Evolutionary conservation across 1,140 invertebrate species (phyloP).

Genomic region (Oryzaephilus surinamensis): DNA sequence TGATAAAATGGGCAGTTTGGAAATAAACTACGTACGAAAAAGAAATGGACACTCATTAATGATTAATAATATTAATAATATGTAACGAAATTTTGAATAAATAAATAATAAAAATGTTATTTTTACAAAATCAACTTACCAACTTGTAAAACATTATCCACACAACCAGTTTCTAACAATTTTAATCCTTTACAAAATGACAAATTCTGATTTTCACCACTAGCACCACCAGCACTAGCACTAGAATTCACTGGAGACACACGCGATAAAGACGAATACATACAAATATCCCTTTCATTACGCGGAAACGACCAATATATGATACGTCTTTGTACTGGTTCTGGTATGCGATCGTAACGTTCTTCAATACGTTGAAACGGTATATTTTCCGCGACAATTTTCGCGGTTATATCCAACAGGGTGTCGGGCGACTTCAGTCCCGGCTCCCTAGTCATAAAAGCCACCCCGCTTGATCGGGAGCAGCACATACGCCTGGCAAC

Average conservation of each 20-base stretch:
- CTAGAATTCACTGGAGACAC: conserved; percentile 42
- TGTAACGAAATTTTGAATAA: neutral
- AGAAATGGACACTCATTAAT: too few relatives aligned
- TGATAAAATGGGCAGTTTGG: too few relatives aligned
- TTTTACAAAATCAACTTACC: conserved; percentile 51
- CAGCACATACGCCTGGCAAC: conserved; percentile 36
- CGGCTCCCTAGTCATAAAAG: conserved; percentile 37
- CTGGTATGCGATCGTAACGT: conserved; percentile 73
- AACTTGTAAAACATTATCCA: conserved; percentile 78
- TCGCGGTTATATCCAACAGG: conserved; percentile 70
- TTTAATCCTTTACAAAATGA: conserved; percentile 78
- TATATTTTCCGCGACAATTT: conserved; percentile 71
- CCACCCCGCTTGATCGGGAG: conserved; percentile 27
- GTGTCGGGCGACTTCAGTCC: conserved; percentile 46
- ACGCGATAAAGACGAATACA: conserved; percentile 74
- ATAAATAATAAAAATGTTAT: neutral
- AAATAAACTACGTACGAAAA: too few relatives aligned
- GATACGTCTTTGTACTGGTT: conserved; percentile 75
- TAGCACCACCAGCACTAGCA: too few relatives aligned
- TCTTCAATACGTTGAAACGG: conserved; percentile 81
- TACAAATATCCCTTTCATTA: conserved; percentile 77
- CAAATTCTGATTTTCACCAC: conserved; percentile 60
- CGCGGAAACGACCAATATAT: conserved; percentile 83
- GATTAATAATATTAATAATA: neutral
- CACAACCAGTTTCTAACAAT: conserved; percentile 65